A percentile compares a stretch with the other conserved stretches of the same genome.
Evolutionary conservation across 2,113 vertebrate genomes (phyloP).

Genomic region (Phyllopteryx taeniolatus): DNA sequence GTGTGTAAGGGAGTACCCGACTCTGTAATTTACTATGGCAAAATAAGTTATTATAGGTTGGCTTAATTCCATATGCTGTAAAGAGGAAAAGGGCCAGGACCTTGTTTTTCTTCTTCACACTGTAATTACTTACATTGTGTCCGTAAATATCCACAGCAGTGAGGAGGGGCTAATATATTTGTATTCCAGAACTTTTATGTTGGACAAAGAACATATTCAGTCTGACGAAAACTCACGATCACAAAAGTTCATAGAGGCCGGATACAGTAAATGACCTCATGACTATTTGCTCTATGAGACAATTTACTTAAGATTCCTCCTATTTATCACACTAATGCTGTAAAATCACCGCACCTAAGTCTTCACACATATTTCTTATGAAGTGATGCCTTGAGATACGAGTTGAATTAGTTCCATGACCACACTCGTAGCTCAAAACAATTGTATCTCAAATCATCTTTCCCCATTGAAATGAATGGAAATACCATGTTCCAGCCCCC

Average conservation of each 20-base stretch:
- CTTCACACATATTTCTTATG: not conserved
- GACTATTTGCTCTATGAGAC: not conserved
- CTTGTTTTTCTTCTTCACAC: conserved; percentile 44
- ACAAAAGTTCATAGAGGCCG: not conserved
- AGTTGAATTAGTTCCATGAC: too few relatives aligned
- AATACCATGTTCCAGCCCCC: too few relatives aligned
- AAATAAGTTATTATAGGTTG: conserved; percentile 60
- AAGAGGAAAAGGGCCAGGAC: conserved; percentile 42
- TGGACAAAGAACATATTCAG: not conserved
- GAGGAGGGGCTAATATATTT: conserved; percentile 17
- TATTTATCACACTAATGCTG: not conserved
- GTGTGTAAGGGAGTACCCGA: conserved; percentile 30
- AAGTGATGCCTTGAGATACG: too few relatives aligned
- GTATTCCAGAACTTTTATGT: conserved; percentile 19
- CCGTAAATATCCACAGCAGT: conserved; percentile 40
- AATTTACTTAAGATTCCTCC: not conserved
- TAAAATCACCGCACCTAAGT: not conserved
- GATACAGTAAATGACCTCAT: not conserved
- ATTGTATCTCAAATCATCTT: too few relatives aligned
- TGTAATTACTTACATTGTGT: conserved; percentile 63
- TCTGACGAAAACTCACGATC: not conserved
- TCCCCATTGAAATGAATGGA: too few relatives aligned
- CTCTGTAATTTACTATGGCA: conserved; percentile 68
- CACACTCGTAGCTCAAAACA: too few relatives aligned
- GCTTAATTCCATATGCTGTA: conserved; percentile 55